Evolutionary conservation across 1,140 invertebrate genomes (phyloP).

Genomic region (Ips nitidus): DNA sequence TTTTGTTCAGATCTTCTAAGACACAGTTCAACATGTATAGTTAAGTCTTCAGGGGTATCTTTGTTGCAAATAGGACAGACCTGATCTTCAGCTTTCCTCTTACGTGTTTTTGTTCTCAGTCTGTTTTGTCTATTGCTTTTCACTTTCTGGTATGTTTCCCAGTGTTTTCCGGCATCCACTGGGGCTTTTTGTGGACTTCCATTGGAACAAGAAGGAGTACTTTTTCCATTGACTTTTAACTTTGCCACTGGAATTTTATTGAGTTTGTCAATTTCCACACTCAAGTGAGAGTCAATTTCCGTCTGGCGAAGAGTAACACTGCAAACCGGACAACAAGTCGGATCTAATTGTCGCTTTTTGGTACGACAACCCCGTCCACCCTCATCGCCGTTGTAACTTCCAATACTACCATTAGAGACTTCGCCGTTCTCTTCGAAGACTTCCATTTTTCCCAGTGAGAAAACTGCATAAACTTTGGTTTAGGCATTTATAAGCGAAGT

Average conservation of each 20-base stretch:
- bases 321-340: conserved; percentile 77
- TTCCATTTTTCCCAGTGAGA: conserved; percentile 36
- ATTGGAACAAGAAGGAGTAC: conserved; percentile 55
- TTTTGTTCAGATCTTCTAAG: conserved; percentile 58
- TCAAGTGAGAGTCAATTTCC: conserved; percentile 75
- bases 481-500: conserved; percentile 13
- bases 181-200: conserved; percentile 57
- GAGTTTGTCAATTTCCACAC: conserved; percentile 74
- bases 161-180: conserved; percentile 64
- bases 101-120: conserved; percentile 52
- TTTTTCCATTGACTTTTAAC: conserved; percentile 48
- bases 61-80: conserved; percentile 77
- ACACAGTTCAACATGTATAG: conserved; percentile 76
- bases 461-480: conserved; percentile 12
- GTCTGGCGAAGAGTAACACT: conserved; percentile 71
- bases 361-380: conserved; percentile 50
- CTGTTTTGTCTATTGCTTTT: conserved; percentile 70
- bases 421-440: conserved; percentile 14
- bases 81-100: conserved; percentile 62
- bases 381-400: conserved; percentile 46
- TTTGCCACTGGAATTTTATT: conserved; percentile 57
- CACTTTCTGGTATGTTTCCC: conserved; percentile 77
- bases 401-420: conserved; percentile 30
- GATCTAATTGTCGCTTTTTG: conserved; percentile 57
- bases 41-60: conserved; percentile 68